Base-by-base conservation (phyloP, 2,888 invertebrate species). In the Torymus aiolomorphi region DNA sequence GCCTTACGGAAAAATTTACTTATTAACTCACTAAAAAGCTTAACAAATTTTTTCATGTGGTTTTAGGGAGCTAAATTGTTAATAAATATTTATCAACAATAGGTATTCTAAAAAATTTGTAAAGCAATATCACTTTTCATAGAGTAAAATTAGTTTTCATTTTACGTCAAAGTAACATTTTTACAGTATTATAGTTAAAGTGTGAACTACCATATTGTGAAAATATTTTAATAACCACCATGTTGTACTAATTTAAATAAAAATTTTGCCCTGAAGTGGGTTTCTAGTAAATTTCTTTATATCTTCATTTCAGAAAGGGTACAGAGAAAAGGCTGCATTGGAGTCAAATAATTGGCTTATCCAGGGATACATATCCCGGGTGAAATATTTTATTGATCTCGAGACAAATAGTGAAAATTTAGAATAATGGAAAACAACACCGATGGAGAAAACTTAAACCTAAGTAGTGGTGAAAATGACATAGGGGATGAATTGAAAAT, bases 401-500 rank as follows among this genome's bases (percentile, higher is more conserved):
- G 42, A 72, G 62, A 62, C 2, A 65, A 74, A 8, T 42, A 69
- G 12, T 54, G 12, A 76, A 42, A 63, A 12, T 24, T 52, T 20
- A 13, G 31, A 72, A 79, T 70, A 20, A 82, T 82, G 81, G 82
- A 82, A 20, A 80, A 20, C 16, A 80, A 73, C 72, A 14, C 61
- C 51, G 80, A 80, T 18, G 87, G 85, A 16, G 90, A 90, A 77
- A 90, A 90, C 80, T 81, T 89, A 76, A 90, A 88, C 80, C 80
- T 90, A 52, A 89, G 88, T 83, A 86, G 88, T 4, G 87, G 89
- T 42, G 90, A 90, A 65, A 90, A 90, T 76, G 95, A 96, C 90
- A 95, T 95, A 89, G 95, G 94, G 65, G 96, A 96, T 88, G 96
- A 96, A 88, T 91, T 96, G 82, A 95, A 96, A 89, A 93, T 95